Conservation (phyloP, 2,797 vertebrate species). For the Rhadinocentrus ornatus region DNA sequence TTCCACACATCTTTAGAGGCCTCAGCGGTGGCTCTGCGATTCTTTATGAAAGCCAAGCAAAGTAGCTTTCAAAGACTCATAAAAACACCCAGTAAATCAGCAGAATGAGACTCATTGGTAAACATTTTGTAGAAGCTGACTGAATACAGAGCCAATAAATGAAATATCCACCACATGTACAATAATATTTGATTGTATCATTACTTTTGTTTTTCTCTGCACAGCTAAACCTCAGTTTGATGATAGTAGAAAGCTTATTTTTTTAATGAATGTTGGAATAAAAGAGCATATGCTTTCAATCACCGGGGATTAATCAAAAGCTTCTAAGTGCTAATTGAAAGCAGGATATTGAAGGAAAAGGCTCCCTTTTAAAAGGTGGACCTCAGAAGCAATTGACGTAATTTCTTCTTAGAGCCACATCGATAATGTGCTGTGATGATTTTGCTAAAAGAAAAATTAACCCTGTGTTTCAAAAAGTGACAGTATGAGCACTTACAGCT, state of each 20-base stretch:
- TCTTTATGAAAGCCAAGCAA: conserved; percentile 7
- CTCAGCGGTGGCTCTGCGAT: conserved; percentile 4
- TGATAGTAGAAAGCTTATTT: neutral
- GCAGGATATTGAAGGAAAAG: conserved; percentile 3
- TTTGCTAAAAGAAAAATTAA: conserved; percentile 20
- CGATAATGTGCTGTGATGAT: conserved; percentile 23
- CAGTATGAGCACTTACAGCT: conserved; percentile 82
- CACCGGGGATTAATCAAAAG: conserved; percentile 10
- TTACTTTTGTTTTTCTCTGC: conserved; percentile 1
- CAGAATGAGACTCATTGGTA: conserved; percentile 12
- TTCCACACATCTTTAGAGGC: conserved; percentile 5
- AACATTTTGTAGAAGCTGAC: conserved; percentile 26
- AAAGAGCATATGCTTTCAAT: conserved; percentile 16
- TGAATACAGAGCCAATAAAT: conserved; percentile 7
- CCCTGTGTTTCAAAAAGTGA: neutral
- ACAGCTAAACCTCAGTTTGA: neutral
- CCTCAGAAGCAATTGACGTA: conserved; percentile 4
- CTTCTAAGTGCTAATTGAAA: neutral
- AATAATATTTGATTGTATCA: conserved; percentile 17
- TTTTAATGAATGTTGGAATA: conserved; percentile 8
- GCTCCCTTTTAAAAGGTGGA: conserved; percentile 11
- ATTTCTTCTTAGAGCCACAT: conserved; percentile 16
- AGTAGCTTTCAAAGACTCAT: conserved; percentile 11
- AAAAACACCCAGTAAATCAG: conserved; percentile 29
- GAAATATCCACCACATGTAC: conserved; percentile 14